Evolutionary conservation across 2,888 invertebrate genomes (phyloP), one percentile per base, ranked within the genome.

Genomic region (Campoplex capitator): DNA sequence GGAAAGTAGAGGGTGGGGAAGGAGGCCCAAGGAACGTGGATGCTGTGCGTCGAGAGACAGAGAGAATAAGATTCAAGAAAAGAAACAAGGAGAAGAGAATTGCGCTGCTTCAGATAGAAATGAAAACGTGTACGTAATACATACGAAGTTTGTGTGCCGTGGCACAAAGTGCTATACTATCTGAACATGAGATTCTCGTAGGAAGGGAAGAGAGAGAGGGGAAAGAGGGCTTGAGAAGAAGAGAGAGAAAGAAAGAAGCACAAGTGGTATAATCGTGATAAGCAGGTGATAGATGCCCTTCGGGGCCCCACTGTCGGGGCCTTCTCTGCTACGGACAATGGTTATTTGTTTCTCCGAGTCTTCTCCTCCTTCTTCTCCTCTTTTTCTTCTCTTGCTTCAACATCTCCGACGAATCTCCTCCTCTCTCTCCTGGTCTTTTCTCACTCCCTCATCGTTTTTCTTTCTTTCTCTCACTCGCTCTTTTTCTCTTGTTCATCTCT

Each of bases 261-360:
- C 91, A 91, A 93, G 94, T 93, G 93, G 94, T 94, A 94, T 94
- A 93, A 94, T 94, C 94, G 92, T 94, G 94, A 94, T 94, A 94
- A 94, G 94, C 94, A 93, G 93, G 94, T 94, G 94, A 94, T 94
- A 94, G 94, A 94, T 94, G 94, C 93, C 92, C 92, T 92, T 91
- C 90, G 93, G 92, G 92, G 91, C 91, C 89, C 92, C 92, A 92
- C 92, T 91, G 92, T 92, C 91, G 91, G 91, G 89, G 88, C 92
- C 89, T 71, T 77, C 92, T 89, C 92, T 88, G 88, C 90, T 89
- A 89, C 92, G 92, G 93, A 94, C 93, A 94, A 94, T 94, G 92
- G 94, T 94, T 94, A 94, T 94, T 94, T 94, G 94, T 94, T 94
- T 94, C 93, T 93, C 94, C 92, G 91, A 92, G 93, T 92, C 90